A percentile compares a stretch with the other conserved stretches of the same genome.
Evolutionary conservation across 2,113 vertebrate species (phyloP).

Genomic region (Nannobrachium achirus): DNA sequence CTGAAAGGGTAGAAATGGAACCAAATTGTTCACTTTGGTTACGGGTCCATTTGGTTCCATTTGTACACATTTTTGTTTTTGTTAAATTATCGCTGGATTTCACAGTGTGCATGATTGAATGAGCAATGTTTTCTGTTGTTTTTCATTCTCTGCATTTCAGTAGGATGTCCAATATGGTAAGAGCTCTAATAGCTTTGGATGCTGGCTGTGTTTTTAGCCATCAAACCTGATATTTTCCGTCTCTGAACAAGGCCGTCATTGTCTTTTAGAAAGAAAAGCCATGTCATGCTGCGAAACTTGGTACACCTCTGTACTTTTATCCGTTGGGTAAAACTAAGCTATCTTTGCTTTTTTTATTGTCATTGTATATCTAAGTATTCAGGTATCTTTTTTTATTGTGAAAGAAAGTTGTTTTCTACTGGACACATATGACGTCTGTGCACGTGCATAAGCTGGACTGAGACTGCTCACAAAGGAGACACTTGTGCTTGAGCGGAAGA

Average conservation of each 20-base stretch:
- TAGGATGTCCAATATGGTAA: slow-evolving; percentile 20
- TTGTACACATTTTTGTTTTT: no score
- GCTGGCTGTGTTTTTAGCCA: slow-evolving; percentile 38
- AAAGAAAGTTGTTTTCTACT: slow-evolving; percentile 42
- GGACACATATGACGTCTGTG: slow-evolving; percentile 38
- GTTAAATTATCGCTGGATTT: no score
- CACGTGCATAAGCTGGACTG: slow-evolving; percentile 40
- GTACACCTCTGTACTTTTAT: slow-evolving; percentile 32
- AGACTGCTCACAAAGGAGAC: slow-evolving; percentile 28
- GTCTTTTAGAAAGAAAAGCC: slow-evolving; percentile 14
- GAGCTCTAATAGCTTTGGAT: slow-evolving; percentile 48
- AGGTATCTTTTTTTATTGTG: slow-evolving; percentile 64
- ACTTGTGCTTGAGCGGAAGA: slow-evolving; percentile 12
- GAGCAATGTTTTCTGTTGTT: not conserved
- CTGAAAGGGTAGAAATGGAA: no score
- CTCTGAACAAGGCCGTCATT: slow-evolving; percentile 15
- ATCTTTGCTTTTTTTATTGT: slow-evolving; percentile 33
- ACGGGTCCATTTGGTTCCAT: no score
- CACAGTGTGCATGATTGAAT: not conserved
- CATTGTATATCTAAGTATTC: slow-evolving; percentile 60
- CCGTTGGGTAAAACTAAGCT: slow-evolving; percentile 50
- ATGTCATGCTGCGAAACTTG: slow-evolving; percentile 27
- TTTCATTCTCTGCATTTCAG: slow-evolving; percentile 39
- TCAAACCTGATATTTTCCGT: slow-evolving; percentile 47
- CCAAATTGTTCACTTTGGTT: no score